phyloP scores from a whole-genome alignment of 2,888 invertebrate genomes.

The Acleris emargana region DNA sequence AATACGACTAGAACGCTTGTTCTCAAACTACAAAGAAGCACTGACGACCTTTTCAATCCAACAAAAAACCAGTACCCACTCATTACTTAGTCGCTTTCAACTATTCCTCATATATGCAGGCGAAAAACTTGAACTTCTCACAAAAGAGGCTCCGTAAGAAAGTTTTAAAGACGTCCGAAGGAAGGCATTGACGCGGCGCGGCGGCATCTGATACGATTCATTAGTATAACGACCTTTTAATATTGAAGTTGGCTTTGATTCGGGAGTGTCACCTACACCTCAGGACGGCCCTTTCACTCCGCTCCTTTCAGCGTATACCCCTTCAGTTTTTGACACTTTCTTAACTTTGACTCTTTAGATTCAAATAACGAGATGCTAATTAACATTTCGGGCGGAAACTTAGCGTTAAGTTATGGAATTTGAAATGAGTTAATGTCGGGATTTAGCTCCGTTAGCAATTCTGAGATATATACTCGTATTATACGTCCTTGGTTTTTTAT shows the following conservation, averaged over 20 bases:
- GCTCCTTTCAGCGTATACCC: slow-evolving; percentile 29
- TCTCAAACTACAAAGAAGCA: no score
- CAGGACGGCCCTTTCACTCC: slow-evolving; percentile 24
- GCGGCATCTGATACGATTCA: slow-evolving; percentile 83
- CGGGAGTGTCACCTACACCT: slow-evolving; percentile 67
- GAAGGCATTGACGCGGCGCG: slow-evolving; percentile 66
- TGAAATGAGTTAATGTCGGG: slow-evolving; percentile 1
- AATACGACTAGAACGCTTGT: no score
- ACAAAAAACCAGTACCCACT: slow-evolving; percentile 13
- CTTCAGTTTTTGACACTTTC: slow-evolving; percentile 45
- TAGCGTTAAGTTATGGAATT: slow-evolving; percentile 13
- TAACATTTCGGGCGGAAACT: slow-evolving; percentile 24
- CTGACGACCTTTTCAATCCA: neutral
- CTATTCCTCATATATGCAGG: slow-evolving; percentile 51
- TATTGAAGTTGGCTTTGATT: slow-evolving; percentile 80
- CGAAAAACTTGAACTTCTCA: slow-evolving; percentile 52
- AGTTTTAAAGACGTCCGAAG: slow-evolving; percentile 66
- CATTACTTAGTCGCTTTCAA: slow-evolving; percentile 38
- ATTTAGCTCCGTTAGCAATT: neutral
- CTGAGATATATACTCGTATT: neutral
- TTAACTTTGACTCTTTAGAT: slow-evolving; percentile 31
- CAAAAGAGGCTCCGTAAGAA: slow-evolving; percentile 65
- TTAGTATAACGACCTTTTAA: slow-evolving; percentile 83
- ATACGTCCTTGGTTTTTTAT: neutral
- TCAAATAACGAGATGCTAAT: slow-evolving; percentile 23